Evolutionary conservation across 2,113 vertebrate genomes (phyloP).

Genomic region (Ovis aries): ARS-UI_Ramb_v3.0 NC_056080.1:60249001-60249500

Average conservation of each 20-base stretch:
- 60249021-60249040: conserved; percentile 28
- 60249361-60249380: conserved; percentile 14
- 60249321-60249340: conserved; percentile 36
- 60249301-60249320: conserved; percentile 33
- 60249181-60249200: conserved; percentile 58
- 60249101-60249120: conserved; percentile 7
- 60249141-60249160: conserved; percentile 55
- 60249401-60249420: not conserved
- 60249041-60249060: conserved; percentile 22
- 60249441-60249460: conserved; percentile 34
- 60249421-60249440: conserved; percentile 4
- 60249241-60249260: conserved; percentile 43
- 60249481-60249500: conserved; percentile 37
- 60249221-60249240: conserved; percentile 50
- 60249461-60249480: conserved; percentile 41
- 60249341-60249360: conserved; percentile 43
- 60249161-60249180: conserved; percentile 19
- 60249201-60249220: not conserved
- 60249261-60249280: conserved; percentile 47
- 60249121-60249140: not conserved
- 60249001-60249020: conserved; percentile 38
- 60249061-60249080: conserved; percentile 34
- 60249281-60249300: conserved; percentile 41
- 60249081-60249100: not conserved
- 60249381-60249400: conserved; percentile 30